Percentiles rank a stretch among this genome's conserved stretches.
These are phyloP conservation scores for Aspidoscelis tigris DNA, from an alignment of 2,113 vertebrate genomes.

Conservation along the genomic window DNA sequence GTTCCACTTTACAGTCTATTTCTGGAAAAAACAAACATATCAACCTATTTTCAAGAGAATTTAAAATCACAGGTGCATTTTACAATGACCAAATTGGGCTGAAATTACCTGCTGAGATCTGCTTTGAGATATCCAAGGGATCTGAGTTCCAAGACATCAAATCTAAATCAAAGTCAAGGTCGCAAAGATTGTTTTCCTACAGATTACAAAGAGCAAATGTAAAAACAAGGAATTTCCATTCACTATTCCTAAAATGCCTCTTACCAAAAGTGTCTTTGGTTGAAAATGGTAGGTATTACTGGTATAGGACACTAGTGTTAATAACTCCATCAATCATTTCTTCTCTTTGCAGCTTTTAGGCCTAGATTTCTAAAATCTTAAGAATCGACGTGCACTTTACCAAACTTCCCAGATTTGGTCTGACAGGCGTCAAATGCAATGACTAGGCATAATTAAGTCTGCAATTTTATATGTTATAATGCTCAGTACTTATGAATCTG, in stretches of 20 bases:
- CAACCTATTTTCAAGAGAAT: neutral
- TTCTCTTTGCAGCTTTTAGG: neutral
- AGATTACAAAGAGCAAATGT: constrained; percentile 56
- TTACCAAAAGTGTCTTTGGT: neutral
- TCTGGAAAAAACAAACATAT: constrained; percentile 70
- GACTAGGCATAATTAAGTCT: neutral
- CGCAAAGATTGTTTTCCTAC: constrained; percentile 79
- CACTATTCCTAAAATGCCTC: neutral
- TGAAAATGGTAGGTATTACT: neutral
- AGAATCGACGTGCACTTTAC: neutral
- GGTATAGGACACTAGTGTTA: neutral
- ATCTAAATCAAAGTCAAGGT: constrained; percentile 88
- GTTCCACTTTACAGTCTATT: constrained; percentile 79
- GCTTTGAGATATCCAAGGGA: constrained; percentile 72
- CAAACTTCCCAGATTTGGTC: neutral
- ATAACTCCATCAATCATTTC: too few relatives aligned
- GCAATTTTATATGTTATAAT: neutral
- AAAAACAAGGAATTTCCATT: neutral
- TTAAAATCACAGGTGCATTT: neutral
- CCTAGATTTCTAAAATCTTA: neutral
- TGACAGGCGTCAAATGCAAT: neutral
- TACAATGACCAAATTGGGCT: neutral
- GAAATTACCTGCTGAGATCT: constrained; percentile 82
- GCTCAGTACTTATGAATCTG: neutral
- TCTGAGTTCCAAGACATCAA: constrained; percentile 83